Evolutionary conservation across 2,888 invertebrate genomes (phyloP).

Genomic region (Drosophila dives): DNA sequence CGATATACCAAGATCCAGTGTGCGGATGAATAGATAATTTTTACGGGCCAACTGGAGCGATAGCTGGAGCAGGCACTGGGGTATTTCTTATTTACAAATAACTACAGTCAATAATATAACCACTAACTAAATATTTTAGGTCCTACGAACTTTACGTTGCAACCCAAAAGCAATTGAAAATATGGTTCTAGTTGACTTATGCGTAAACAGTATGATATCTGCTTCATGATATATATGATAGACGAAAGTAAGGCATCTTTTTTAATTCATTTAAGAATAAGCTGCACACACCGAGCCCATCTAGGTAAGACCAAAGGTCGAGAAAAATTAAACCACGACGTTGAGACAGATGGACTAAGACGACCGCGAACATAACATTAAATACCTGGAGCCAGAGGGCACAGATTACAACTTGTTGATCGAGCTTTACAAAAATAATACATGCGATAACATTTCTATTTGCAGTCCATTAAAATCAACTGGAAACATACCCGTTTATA

Average conservation of each 20-base stretch:
- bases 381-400: background rate
- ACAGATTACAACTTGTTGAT: background rate
- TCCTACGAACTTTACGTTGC: conserved; percentile 66
- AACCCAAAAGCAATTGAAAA: conserved; percentile 90
- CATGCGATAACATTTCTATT: background rate
- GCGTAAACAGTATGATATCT: conserved; percentile 92
- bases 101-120: background rate
- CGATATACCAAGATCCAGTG: conserved; percentile 88
- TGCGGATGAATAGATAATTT: conserved; percentile 96
- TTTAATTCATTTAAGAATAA: background rate
- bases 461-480: background rate
- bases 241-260: background rate
- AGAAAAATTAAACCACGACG: background rate
- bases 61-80: conserved; percentile 86
- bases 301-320: background rate
- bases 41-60: conserved; percentile 93
- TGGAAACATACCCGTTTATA: conserved; percentile 12
- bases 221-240: conserved; percentile 89
- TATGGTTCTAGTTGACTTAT: conserved; percentile 91
- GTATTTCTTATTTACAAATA: background rate
- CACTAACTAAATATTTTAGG: background rate
- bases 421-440: background rate
- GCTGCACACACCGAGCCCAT: background rate
- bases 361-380: background rate
- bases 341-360: background rate